phyloP scores from a whole-genome alignment of 2,797 vertebrate genomes.

The Hemitrygon akajei region DNA sequence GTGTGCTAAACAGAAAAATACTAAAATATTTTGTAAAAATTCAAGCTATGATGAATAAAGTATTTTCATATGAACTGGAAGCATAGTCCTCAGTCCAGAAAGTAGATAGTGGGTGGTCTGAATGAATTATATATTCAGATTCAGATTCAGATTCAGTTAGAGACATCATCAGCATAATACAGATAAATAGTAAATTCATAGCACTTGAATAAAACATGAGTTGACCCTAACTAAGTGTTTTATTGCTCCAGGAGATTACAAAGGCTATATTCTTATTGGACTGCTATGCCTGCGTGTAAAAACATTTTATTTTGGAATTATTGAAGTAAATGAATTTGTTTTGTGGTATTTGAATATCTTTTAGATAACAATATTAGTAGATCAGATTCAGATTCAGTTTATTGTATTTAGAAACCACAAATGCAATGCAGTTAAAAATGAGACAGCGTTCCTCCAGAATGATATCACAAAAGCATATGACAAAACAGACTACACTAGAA shows the following conservation, averaged over 20 bases:
- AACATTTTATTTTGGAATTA: constrained; percentile 1
- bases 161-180: constrained; percentile 5
- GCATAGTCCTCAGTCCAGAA: neutral
- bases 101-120: neutral
- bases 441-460: too few relatives aligned
- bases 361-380: neutral
- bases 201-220: constrained; percentile 7
- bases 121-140: neutral
- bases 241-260: neutral
- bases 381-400: too few relatives aligned
- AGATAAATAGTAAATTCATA: constrained; percentile 14
- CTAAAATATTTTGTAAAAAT: neutral
- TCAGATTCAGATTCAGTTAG: too few relatives aligned
- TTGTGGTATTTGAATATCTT: neutral
- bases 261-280: constrained; percentile 6
- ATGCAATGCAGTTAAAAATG: too few relatives aligned
- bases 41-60: neutral
- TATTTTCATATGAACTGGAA: neutral
- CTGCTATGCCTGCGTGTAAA: neutral
- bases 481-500: too few relatives aligned
- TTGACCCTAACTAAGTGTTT: constrained; percentile 1
- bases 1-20: too few relatives aligned
- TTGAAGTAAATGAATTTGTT: neutral
- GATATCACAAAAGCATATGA: too few relatives aligned
- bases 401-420: too few relatives aligned